A percentile compares a stretch with the other conserved stretches of the same genome.
Conservation (phyloP, 2,113 vertebrate species). For the Silurus meridionalis region DNA sequence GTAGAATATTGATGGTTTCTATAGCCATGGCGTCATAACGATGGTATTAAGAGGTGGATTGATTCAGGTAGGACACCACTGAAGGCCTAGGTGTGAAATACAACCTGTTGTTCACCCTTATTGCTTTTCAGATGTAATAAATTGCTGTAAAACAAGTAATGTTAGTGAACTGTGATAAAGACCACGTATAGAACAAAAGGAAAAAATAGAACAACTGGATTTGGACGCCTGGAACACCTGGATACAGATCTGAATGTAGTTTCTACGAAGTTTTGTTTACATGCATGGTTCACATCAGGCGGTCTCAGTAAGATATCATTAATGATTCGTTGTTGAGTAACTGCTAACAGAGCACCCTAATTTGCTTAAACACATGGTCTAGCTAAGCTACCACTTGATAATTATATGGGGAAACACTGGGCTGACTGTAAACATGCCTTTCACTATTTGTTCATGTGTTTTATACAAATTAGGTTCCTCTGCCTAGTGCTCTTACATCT, state of each 20-base stretch:
- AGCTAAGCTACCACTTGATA: conserved; percentile 35
- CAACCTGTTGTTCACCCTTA: background rate
- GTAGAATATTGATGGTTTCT: too few relatives aligned
- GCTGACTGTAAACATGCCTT: conserved; percentile 36
- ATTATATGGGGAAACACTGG: conserved; percentile 37
- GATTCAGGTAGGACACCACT: too few relatives aligned
- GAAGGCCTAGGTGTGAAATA: too few relatives aligned
- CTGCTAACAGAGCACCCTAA: background rate
- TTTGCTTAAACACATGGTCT: background rate
- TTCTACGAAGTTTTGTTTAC: background rate
- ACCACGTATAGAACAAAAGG: background rate
- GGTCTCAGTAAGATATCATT: conserved; percentile 41
- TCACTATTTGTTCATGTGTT: conserved; percentile 19
- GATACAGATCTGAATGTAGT: too few relatives aligned
- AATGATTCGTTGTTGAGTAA: conserved; percentile 37
- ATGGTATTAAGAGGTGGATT: too few relatives aligned
- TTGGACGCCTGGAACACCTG: background rate
- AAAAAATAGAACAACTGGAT: background rate
- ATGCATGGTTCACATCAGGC: conserved; percentile 27
- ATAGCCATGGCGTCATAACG: too few relatives aligned
- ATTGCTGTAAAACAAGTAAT: background rate
- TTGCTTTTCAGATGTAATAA: background rate
- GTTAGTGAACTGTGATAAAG: background rate
- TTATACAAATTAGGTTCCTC: conserved; percentile 6
- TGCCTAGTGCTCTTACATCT: background rate